Evolutionary conservation across 2,113 vertebrate species (phyloP).

Genomic region (Brachionichthys hirsutus): DNA sequence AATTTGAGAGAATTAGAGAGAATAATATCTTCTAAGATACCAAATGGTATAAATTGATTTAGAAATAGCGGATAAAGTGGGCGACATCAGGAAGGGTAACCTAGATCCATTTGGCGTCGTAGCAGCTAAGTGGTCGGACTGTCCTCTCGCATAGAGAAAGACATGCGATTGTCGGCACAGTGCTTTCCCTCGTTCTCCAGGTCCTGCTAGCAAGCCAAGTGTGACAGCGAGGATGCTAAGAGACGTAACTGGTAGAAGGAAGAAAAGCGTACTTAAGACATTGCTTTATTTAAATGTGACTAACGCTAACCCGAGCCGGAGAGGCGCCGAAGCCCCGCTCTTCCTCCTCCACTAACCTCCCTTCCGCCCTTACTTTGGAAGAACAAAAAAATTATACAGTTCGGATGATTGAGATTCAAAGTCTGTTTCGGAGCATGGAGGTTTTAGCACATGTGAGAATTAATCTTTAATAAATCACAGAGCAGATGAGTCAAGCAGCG

Average conservation of each 20-base stretch:
- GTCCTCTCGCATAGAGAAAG: constrained; percentile 53
- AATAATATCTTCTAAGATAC: not conserved
- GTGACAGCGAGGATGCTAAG: not conserved
- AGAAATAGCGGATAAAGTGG: constrained; percentile 27
- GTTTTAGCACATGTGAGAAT: too few species aligned
- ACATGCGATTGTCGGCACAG: constrained; percentile 16
- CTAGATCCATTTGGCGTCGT: constrained; percentile 44
- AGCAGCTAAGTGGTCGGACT: constrained; percentile 54
- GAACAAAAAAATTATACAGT: too few species aligned
- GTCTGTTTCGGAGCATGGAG: too few species aligned
- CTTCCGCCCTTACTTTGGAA: too few species aligned
- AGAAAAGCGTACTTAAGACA: too few species aligned
- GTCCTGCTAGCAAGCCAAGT: constrained; percentile 8
- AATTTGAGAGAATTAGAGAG: not conserved
- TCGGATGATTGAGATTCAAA: too few species aligned
- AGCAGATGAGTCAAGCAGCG: too few species aligned
- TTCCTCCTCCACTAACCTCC: too few species aligned
- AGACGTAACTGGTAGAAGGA: not conserved
- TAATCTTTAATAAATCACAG: too few species aligned
- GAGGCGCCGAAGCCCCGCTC: too few species aligned
- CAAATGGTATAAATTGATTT: not conserved
- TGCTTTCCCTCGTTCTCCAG: constrained; percentile 25
- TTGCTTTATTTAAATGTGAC: too few species aligned
- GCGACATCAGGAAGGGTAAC: constrained; percentile 26
- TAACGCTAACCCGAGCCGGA: too few species aligned